Percentiles rank a stretch among this genome's conserved stretches.
Evolutionary conservation across 2,797 vertebrate species (phyloP).

Genomic region (Rallus crepitans): DNA sequence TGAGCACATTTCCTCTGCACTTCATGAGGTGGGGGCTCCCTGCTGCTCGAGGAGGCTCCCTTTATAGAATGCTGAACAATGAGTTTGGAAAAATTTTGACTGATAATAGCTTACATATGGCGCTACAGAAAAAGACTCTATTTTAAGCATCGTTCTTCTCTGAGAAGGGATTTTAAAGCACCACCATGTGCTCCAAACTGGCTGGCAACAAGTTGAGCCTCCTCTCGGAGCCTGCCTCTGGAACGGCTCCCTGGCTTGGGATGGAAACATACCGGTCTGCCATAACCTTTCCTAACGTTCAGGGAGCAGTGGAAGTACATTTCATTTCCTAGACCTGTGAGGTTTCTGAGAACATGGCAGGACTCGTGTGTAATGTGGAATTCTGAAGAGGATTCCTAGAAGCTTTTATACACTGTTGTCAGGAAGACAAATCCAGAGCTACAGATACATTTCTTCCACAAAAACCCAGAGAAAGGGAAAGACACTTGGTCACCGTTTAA

Average conservation of each 20-base stretch:
- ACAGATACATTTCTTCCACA: neutral
- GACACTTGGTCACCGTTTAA: neutral
- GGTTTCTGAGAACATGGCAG: neutral
- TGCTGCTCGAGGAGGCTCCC: conserved; percentile 11
- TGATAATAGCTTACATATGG: conserved; percentile 57
- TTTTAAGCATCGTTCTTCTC: conserved; percentile 40
- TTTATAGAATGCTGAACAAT: conserved; percentile 48
- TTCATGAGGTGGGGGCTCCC: neutral
- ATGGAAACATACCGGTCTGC: neutral
- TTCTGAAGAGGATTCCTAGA: neutral
- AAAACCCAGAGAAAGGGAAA: neutral
- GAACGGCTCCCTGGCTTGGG: neutral
- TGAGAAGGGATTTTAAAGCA: conserved; percentile 12
- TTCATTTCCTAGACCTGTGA: neutral
- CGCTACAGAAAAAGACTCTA: conserved; percentile 13
- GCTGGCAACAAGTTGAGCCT: neutral
- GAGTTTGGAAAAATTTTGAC: conserved; percentile 28
- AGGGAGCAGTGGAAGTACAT: neutral
- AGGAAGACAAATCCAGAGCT: neutral
- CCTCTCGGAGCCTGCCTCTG: neutral
- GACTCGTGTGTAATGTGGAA: neutral
- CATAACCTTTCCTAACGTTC: neutral
- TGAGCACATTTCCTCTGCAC: neutral
- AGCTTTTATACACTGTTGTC: neutral
- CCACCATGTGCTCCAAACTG: conserved; percentile 3